A percentile compares a stretch with the other conserved stretches of the same genome.
phyloP scores from a whole-genome alignment of 2,888 invertebrate species.

The Lepidocyrtoides sp. region DNA sequence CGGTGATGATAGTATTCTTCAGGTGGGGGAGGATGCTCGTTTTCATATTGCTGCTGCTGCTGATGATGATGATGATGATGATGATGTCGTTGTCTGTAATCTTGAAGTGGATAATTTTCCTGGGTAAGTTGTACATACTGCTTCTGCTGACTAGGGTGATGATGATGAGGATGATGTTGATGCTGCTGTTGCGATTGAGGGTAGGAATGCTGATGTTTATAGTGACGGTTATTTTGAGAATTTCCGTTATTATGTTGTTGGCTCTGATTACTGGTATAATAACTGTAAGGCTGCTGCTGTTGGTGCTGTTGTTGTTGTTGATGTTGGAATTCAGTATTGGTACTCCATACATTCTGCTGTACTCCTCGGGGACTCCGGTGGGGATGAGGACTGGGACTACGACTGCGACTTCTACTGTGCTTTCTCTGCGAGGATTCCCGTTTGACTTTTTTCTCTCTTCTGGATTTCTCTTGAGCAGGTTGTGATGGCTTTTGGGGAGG shows the following conservation, averaged over 20 bases:
- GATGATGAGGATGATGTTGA: background rate
- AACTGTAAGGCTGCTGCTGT: constrained; percentile 26
- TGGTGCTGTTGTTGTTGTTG: too few relatives aligned
- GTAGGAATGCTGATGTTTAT: background rate
- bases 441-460: background rate
- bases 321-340: constrained; percentile 58
- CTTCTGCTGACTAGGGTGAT: too few relatives aligned
- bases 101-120: too few relatives aligned
- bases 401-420: constrained; percentile 30
- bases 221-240: background rate
- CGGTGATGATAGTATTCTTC: too few relatives aligned
- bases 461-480: constrained; percentile 13
- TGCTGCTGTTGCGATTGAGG: background rate
- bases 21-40: too few relatives aligned
- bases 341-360: constrained; percentile 65
- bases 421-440: background rate
- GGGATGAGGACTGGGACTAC: constrained; percentile 39
- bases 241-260: constrained; percentile 30
- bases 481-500: background rate
- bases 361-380: constrained; percentile 18
- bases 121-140: too few relatives aligned
- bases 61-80: constrained; percentile 13
- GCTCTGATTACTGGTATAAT: constrained; percentile 19
- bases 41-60: too few relatives aligned
- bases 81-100: background rate